These are phyloP conservation scores for Drosophila sproati DNA, from an alignment of 1,140 invertebrate genomes.

Conservation along the genomic window DNA sequence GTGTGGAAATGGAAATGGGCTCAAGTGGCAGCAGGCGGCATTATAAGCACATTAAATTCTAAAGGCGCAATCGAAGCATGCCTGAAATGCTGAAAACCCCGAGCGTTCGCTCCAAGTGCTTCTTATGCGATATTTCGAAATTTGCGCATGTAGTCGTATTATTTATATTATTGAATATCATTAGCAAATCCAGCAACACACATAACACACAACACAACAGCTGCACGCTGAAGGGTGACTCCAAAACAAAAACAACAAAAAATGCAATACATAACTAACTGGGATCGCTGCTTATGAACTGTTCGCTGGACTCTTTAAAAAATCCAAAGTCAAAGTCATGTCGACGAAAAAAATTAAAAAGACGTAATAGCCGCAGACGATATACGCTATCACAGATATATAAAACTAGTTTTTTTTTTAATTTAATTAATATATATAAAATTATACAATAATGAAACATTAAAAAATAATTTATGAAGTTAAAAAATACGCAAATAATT, in stretches of 20 bases:
- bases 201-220: conserved; percentile 21
- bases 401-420: no score
- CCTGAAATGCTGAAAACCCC: conserved; percentile 66
- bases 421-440: no score
- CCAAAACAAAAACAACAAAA: conserved; percentile 22
- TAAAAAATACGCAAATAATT: no score
- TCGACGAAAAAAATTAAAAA: not conserved
- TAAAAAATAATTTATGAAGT: no score
- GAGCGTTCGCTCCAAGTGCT: conserved; percentile 57
- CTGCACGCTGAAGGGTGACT: conserved; percentile 23
- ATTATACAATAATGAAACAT: no score
- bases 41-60: conserved; percentile 83
- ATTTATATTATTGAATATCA: conserved; percentile 82
- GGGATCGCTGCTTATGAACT: conserved; percentile 57
- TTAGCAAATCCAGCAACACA: conserved; percentile 37
- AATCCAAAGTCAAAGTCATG: conserved; percentile 48
- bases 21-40: conserved; percentile 78
- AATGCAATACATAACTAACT: conserved; percentile 31
- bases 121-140: conserved; percentile 72
- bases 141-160: conserved; percentile 58
- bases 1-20: conserved; percentile 42
- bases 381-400: no score
- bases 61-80: conserved; percentile 75
- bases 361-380: not conserved
- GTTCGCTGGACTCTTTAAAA: conserved; percentile 33